phyloP scores from a whole-genome alignment of 2,797 vertebrate genomes.

The Ara ararauna region DNA sequence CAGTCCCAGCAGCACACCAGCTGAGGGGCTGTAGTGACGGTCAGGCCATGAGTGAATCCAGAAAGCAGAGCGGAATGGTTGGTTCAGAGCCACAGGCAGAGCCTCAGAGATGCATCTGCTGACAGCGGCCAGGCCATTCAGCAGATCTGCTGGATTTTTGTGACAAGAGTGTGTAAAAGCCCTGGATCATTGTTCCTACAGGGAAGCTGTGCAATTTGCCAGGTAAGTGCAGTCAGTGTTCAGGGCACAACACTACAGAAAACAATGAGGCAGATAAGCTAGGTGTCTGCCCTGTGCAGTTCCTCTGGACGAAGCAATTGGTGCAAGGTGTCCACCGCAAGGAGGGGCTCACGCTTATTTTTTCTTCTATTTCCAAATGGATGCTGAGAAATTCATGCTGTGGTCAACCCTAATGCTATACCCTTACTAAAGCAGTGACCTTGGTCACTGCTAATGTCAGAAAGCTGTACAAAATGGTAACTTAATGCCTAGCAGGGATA shows the following conservation, averaged over 20 bases:
- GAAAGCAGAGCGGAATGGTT: accelerated
- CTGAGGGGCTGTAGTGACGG: background rate
- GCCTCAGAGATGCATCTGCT: background rate
- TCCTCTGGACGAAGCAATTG: background rate
- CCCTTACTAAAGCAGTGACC: background rate
- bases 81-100: background rate
- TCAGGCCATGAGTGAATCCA: background rate
- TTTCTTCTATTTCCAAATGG: background rate
- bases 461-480: background rate
- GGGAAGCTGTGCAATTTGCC: background rate
- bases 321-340: accelerated
- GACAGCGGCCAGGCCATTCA: background rate
- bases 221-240: background rate
- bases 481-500: background rate
- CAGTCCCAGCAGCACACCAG: background rate
- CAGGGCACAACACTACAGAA: background rate
- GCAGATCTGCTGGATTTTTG: background rate
- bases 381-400: background rate
- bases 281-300: background rate
- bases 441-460: background rate
- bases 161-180: background rate
- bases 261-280: background rate
- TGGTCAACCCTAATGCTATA: background rate
- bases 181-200: background rate
- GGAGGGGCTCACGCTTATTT: background rate